phyloP scores from a whole-genome alignment of 2,113 vertebrate genomes.

The Corvus hawaiiensis region DNA sequence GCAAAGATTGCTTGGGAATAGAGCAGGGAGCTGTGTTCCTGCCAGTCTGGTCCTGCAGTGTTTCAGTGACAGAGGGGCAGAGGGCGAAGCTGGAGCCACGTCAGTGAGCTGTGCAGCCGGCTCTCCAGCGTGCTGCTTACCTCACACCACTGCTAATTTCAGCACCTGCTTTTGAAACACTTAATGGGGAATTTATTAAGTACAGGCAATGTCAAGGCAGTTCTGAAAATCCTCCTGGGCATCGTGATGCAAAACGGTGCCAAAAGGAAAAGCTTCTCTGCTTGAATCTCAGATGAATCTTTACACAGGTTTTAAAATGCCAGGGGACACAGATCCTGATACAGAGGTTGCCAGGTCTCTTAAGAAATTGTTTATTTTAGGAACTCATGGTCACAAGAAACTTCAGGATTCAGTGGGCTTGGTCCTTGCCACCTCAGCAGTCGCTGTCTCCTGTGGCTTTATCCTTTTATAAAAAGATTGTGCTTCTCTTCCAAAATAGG shows the following conservation, averaged over 20 bases:
- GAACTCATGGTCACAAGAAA: neutral
- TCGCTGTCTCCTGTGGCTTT: neutral
- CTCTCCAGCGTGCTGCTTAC: neutral
- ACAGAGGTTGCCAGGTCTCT: neutral
- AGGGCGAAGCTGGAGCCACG: neutral
- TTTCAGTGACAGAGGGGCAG: neutral
- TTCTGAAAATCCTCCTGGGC: neutral
- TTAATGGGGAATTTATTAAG: conserved; percentile 7
- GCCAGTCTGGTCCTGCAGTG: neutral
- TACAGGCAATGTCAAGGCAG: neutral
- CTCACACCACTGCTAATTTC: conserved; percentile 4
- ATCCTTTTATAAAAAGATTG: conserved; percentile 18
- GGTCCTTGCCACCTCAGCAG: conserved; percentile 1
- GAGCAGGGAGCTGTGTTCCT: neutral
- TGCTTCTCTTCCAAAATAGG: conserved; percentile 35
- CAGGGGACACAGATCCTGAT: neutral
- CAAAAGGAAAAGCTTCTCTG: neutral
- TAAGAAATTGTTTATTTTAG: conserved; percentile 37
- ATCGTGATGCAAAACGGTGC: neutral
- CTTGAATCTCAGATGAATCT: neutral
- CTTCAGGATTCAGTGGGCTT: neutral
- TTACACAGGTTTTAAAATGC: neutral
- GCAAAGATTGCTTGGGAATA: neutral
- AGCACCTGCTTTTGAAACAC: neutral
- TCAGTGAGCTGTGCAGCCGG: neutral